phyloP scores from a whole-genome alignment of 1,140 invertebrate species.

The Aphaenogaster floridana region DNA sequence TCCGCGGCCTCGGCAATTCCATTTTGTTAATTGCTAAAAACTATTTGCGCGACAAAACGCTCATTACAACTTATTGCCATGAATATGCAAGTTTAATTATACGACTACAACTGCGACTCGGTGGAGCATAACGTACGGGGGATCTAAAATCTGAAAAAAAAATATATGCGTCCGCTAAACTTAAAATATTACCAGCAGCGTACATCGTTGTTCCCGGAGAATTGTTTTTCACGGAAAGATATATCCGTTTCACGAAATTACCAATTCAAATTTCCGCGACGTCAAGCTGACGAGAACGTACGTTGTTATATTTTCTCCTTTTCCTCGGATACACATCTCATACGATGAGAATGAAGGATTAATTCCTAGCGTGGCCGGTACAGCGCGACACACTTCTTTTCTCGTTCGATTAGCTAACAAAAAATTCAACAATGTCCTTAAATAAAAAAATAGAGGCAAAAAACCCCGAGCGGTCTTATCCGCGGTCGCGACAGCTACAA shows the following conservation, averaged over 20 bases:
- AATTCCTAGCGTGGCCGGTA: constrained; percentile 51
- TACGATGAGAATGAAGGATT: constrained; percentile 58
- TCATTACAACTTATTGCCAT: not conserved
- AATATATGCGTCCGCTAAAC: constrained; percentile 1
- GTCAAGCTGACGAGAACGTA: constrained; percentile 54
- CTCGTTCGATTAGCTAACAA: constrained; percentile 49
- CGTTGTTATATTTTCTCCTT: constrained; percentile 44
- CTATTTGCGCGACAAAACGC: constrained; percentile 8
- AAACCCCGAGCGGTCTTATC: constrained; percentile 24
- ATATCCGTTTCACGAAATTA: constrained; percentile 56
- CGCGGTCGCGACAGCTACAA: constrained; percentile 52
- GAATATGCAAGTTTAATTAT: constrained; percentile 7
- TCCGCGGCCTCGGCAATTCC: not conserved
- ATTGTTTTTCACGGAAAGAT: constrained; percentile 56
- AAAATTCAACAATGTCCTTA: constrained; percentile 39
- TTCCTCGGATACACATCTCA: constrained; percentile 41
- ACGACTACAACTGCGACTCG: not conserved
- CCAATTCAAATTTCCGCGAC: constrained; percentile 61
- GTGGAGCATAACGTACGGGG: not conserved
- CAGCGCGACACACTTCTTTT: constrained; percentile 52
- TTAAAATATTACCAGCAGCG: constrained; percentile 42
- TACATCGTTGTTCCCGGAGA: constrained; percentile 21
- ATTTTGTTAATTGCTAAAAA: constrained; percentile 53
- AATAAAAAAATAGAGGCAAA: constrained; percentile 22
- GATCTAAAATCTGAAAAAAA: constrained; percentile 10